These are phyloP conservation scores for Heliconius hortense DNA, from an alignment of 2,888 invertebrate genomes.

Conservation along the genomic window DNA sequence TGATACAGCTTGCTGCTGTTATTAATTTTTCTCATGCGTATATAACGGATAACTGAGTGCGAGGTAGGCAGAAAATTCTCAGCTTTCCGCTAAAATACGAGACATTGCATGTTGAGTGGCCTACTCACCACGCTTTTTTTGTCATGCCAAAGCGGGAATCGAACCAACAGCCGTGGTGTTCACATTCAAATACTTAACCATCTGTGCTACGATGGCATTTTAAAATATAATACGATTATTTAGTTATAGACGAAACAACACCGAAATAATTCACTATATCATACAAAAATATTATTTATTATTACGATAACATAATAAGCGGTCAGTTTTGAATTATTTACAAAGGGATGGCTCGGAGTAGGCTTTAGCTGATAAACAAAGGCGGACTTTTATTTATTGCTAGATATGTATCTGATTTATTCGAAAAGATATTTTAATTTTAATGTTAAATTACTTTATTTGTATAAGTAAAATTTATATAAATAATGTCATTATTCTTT, in stretches of 20 bases:
- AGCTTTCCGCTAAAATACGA: too few species aligned
- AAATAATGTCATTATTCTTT: background rate
- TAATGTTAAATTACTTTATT: conserved; percentile 4
- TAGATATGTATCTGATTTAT: conserved; percentile 26
- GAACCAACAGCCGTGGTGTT: background rate
- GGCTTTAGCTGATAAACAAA: conserved; percentile 30
- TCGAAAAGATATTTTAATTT: conserved; percentile 4
- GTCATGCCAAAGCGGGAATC: background rate
- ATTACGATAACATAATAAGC: conserved; percentile 26
- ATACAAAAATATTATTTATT: conserved; percentile 21
- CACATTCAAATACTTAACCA: background rate
- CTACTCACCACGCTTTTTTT: background rate
- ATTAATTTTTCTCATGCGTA: too few species aligned
- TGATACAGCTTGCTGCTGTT: too few species aligned
- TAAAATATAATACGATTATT: background rate
- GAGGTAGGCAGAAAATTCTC: too few species aligned
- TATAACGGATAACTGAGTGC: too few species aligned
- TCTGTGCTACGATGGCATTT: background rate
- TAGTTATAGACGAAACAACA: background rate
- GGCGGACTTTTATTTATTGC: conserved; percentile 27
- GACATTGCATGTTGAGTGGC: background rate
- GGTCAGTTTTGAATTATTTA: conserved; percentile 33
- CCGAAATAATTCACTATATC: background rate
- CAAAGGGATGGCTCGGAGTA: conserved; percentile 24
- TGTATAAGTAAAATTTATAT: background rate